A percentile compares a stretch with the other conserved stretches of the same genome.
These are phyloP conservation scores for Ophion costatus DNA, from an alignment of 2,888 invertebrate species.

Conservation along the genomic window DNA sequence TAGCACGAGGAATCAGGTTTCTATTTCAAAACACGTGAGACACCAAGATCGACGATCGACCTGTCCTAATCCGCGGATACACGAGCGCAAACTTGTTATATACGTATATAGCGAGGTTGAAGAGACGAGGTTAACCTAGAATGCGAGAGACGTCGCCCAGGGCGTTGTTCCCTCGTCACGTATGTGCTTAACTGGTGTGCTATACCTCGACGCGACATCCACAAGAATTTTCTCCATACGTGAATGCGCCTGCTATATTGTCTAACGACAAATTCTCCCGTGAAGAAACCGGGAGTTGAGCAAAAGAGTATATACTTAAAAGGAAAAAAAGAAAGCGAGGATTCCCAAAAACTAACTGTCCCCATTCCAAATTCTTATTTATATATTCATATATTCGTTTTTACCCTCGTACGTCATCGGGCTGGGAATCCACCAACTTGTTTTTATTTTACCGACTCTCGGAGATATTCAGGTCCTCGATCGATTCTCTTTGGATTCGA, in stretches of 20 bases:
- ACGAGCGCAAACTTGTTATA: constrained; percentile 32
- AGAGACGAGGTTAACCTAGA: constrained; percentile 73
- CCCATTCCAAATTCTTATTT: constrained; percentile 33
- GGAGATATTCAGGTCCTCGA: constrained; percentile 47
- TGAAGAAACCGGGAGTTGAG: constrained; percentile 29
- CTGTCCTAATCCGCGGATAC: constrained; percentile 50
- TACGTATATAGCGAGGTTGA: constrained; percentile 43
- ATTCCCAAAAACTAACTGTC: constrained; percentile 53
- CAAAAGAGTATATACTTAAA: constrained; percentile 41
- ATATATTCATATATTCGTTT: constrained; percentile 16
- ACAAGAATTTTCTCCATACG: constrained; percentile 17
- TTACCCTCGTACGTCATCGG: neutral
- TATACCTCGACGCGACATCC: constrained; percentile 23
- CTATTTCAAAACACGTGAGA: constrained; percentile 59
- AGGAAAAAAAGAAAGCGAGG: constrained; percentile 46
- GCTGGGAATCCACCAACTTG: constrained; percentile 2
- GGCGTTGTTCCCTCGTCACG: constrained; percentile 68
- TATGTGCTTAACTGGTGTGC: constrained; percentile 30
- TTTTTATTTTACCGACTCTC: constrained; percentile 29
- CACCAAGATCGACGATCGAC: constrained; percentile 58
- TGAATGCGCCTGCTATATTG: constrained; percentile 18
- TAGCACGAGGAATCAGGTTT: constrained; percentile 56
- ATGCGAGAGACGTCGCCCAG: constrained; percentile 74
- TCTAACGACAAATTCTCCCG: constrained; percentile 28
- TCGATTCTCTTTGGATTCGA: constrained; percentile 26